Percentiles rank a stretch among this genome's conserved stretches.
Evolutionary conservation across 2,797 vertebrate species (phyloP).

Genomic region (Ceyx erithaca): DNA sequence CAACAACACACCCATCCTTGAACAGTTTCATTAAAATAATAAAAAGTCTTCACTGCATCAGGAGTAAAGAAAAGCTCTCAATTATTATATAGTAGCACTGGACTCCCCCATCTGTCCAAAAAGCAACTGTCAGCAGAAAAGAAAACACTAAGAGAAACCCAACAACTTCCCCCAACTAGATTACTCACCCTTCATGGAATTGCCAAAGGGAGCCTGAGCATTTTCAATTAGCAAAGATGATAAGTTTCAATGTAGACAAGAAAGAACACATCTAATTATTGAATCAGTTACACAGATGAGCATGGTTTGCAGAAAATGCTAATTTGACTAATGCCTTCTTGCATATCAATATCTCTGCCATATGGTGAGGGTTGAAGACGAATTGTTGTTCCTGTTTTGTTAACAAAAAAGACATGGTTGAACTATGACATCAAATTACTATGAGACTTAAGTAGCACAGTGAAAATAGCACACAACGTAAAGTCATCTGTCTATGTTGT

Average conservation of each 20-base stretch:
- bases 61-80: not conserved
- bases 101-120: not conserved
- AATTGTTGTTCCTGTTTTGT: constrained; percentile 31
- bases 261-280: constrained; percentile 19
- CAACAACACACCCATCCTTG: not conserved
- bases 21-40: not conserved
- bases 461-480: not conserved
- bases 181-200: not conserved
- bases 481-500: not conserved
- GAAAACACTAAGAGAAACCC: not conserved
- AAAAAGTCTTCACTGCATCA: not conserved
- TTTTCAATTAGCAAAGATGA: constrained; percentile 31
- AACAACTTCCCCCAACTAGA: not conserved
- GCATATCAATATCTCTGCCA: constrained; percentile 32
- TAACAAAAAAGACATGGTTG: constrained; percentile 31
- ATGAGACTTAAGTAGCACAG: not conserved
- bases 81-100: not conserved
- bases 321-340: constrained; percentile 34
- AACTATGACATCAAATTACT: constrained; percentile 35
- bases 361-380: constrained; percentile 31
- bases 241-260: constrained; percentile 7
- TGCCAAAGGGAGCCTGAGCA: not conserved
- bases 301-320: constrained; percentile 19
- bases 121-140: not conserved
- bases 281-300: not conserved